These are phyloP conservation scores for Xiphophorus birchmanni DNA, from an alignment of 2,797 vertebrate genomes.

Conservation along the genomic window DNA sequence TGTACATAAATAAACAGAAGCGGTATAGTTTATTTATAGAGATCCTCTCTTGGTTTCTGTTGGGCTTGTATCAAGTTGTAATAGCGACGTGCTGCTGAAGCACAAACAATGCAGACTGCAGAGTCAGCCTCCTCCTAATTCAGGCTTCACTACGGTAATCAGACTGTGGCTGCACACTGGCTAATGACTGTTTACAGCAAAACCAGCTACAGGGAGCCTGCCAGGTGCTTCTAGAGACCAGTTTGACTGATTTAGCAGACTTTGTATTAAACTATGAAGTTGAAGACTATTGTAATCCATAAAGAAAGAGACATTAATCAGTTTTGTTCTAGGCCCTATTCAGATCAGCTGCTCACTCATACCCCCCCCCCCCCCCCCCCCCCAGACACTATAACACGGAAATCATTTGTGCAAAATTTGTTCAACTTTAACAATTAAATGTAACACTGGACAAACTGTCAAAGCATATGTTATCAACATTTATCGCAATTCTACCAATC, in stretches of 20 bases:
- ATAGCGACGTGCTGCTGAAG: conserved; percentile 25
- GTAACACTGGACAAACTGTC: background rate
- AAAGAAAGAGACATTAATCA: background rate
- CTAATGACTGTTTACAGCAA: conserved; percentile 66
- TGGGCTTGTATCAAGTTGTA: conserved; percentile 20
- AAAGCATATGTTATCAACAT: background rate
- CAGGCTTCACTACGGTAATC: conserved; percentile 16
- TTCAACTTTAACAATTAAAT: background rate
- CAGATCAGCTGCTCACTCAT: background rate
- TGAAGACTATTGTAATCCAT: background rate
- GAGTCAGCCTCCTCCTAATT: conserved; percentile 36
- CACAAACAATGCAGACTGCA: conserved; percentile 14
- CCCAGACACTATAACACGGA: background rate
- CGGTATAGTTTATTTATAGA: conserved; percentile 32
- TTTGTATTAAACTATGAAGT: background rate
- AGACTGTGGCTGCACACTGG: conserved; percentile 27
- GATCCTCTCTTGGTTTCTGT: conserved; percentile 14
- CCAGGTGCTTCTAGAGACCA: conserved; percentile 39
- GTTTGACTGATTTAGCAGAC: conserved; percentile 22
- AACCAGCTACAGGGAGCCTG: conserved; percentile 27
- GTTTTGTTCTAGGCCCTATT: background rate
- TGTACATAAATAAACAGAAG: conserved; percentile 31
- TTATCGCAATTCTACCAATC: background rate
- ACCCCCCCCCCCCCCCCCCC: too few relatives aligned
- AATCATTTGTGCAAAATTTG: background rate